phyloP scores from a whole-genome alignment of 2,888 invertebrate species.

The Deroplatys truncata region DNA sequence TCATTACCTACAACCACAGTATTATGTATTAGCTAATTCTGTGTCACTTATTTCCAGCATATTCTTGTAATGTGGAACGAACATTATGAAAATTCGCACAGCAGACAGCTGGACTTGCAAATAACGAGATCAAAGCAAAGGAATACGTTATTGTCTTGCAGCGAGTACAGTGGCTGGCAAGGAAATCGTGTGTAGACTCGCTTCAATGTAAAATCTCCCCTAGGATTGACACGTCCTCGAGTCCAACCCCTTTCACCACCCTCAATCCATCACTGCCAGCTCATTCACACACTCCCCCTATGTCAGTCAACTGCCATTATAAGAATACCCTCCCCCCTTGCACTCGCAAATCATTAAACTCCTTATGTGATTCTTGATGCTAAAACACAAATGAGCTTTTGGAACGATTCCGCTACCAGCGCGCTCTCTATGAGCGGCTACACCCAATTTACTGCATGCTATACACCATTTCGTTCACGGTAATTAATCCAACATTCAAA shows the following conservation, averaged over 20 bases:
- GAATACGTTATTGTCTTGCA: background rate
- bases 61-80: too few species aligned
- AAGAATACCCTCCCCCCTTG: background rate
- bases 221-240: slow-evolving; percentile 14
- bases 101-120: background rate
- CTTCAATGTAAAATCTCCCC: background rate
- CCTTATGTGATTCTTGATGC: background rate
- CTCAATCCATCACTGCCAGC: slow-evolving; percentile 16
- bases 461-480: too few species aligned
- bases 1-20: too few species aligned
- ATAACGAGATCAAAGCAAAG: background rate
- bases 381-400: background rate
- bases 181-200: background rate
- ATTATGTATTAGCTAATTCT: too few species aligned
- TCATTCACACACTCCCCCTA: slow-evolving; percentile 13
- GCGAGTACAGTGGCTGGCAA: background rate
- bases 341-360: background rate
- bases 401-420: background rate
- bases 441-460: background rate
- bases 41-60: too few species aligned
- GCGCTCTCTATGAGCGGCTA: background rate
- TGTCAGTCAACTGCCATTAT: slow-evolving; percentile 1
- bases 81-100: background rate
- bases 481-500: too few species aligned
- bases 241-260: slow-evolving; percentile 15